phyloP scores from a whole-genome alignment of 2,113 vertebrate species.

The Tragelaphus scriptus region DNA sequence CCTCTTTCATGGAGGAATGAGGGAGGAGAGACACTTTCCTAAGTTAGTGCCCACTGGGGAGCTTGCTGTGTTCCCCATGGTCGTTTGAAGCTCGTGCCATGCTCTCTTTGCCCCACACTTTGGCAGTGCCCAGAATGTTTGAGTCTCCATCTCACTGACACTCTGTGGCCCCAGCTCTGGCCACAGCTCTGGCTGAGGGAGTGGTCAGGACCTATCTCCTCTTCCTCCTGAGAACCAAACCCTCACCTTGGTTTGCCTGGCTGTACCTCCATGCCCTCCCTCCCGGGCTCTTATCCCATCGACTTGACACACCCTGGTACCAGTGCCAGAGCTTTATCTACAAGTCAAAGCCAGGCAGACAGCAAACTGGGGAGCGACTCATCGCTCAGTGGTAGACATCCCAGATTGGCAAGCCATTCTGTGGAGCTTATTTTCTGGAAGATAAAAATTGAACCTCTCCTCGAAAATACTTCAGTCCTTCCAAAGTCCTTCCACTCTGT shows the following conservation, averaged over 20 bases:
- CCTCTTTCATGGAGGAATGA: not conserved
- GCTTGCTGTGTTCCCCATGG: not conserved
- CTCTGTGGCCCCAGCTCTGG: not conserved
- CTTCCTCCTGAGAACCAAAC: not conserved
- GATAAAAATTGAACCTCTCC: not conserved
- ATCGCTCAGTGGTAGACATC: fast-evolving
- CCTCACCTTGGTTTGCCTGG: not conserved
- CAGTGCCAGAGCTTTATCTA: not conserved
- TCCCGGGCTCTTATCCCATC: not conserved
- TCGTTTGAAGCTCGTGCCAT: not conserved
- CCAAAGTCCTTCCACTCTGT: not conserved
- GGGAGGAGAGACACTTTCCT: too few species aligned
- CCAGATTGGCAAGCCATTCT: not conserved
- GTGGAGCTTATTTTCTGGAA: not conserved
- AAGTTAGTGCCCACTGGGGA: not conserved
- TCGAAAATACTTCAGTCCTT: not conserved
- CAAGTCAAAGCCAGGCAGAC: not conserved
- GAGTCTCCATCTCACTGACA: not conserved
- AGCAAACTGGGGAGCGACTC: too few species aligned
- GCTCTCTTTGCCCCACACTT: not conserved
- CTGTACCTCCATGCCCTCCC: not conserved
- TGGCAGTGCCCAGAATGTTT: not conserved
- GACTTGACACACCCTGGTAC: not conserved
- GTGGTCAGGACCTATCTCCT: not conserved
- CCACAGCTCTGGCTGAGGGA: too few species aligned